Evolutionary conservation across 1,140 invertebrate species (phyloP), one percentile per base, ranked within the genome.

Genomic region (Dendrolimus punctatus): DNA sequence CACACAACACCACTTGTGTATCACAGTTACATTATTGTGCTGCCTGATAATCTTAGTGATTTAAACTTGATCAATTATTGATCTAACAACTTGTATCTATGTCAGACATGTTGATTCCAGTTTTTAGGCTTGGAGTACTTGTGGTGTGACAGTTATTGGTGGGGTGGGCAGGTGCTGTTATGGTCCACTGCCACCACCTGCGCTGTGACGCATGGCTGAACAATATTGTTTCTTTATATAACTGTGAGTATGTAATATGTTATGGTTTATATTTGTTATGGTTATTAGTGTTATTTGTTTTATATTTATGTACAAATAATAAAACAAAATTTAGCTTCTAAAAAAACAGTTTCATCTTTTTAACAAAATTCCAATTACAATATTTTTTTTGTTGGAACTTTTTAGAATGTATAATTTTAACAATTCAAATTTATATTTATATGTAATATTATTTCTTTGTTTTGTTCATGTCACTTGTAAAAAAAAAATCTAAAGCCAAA

Each of bases 141-240:
- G 66, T 68, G 3, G 55, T 64, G 58, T 62, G 51, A 71, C 62
- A 60, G 66, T 63, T 49, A 58, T 43, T 60, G 65, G 62, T 69
- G 80, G 77, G 78, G 75, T 58, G 70, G 69, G 73, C 80, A 85
- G 82, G 82, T 85, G 82, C 49, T 66, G 81, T 81, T 62, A 76
- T 62, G 79, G 54, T 76, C 60, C 56, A 68, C 45, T 68, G 71
- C 62, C 56, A 64, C 64, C 82, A 85, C 82, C 82, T 85, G 80
- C 72, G 63, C 52, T 72, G 57, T 71, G 63, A 49, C 52, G 51
- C 80, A 76, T 73, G 69, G 70, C 53, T 81, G 73, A 68, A 66
- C 67, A 71, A 65, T 70, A 70, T 71, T 73, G 51, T 60, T 49
- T 49, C 46, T 53, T 8, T 53, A 56, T 52, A 53, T 60, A 56